Evolutionary conservation across 2,797 vertebrate genomes (phyloP), one percentile per base, ranked within the genome.

Genomic region (Gephyroberyx darwinii): DNA sequence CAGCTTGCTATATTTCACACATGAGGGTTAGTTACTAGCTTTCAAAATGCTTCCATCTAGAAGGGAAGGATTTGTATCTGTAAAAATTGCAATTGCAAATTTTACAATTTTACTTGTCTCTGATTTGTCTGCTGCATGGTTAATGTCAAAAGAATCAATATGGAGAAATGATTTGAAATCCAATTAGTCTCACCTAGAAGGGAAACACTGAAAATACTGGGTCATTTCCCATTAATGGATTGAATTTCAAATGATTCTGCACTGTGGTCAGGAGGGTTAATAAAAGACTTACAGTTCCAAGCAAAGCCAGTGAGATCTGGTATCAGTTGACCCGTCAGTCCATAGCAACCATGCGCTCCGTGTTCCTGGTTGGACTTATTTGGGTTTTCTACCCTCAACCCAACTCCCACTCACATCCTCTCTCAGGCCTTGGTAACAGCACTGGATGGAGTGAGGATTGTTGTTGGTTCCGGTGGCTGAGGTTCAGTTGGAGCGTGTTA

Each of bases 231-330:
- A 59, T 75, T 74, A 80, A 72, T 78, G 52, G 63, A 83, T 66
- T 78, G 2, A 48, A 80, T 89, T 86, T 69, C 53, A 54, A 81
- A 71, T 78, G 77, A 90, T 81, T 74, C 43, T 69, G 60, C 31
- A 64, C 56, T 66, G 73, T 62, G 51, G 74, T 81, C 61, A 66
- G 73, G 82, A 20, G 22, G 52, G 56, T 80, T 78, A 69, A 78
- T 66, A 75, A 72, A 76, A 69, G 59, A 90, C 89, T 92, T 85
- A 91, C 89, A 84, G 72, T 78, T 89, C 84, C 76, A 81, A 86
- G 71, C 68, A 80, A 74, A 78, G 73, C 80, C 80, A 56, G 77
- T 14, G 35, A 50, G 77, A 86, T 86, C 75, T 69, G 80, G 77
- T 86, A 84, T 89, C 83, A 80, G 82, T 74, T 84, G 84, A 84